Base-by-base conservation (phyloP, 2,888 invertebrate species). In the Zeuzera pyrina region DNA sequence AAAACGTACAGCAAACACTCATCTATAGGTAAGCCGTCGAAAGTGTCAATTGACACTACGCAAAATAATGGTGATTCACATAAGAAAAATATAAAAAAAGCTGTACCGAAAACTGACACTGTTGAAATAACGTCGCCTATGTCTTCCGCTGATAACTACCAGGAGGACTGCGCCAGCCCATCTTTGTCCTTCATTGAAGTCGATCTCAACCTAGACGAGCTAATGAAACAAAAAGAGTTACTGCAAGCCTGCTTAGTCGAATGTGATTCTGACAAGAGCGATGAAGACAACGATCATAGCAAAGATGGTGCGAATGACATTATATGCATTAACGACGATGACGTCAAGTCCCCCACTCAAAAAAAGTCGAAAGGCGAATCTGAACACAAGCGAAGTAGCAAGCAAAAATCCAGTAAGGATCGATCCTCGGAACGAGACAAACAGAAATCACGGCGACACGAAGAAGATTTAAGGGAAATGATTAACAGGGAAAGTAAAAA, bases 371-470 rank as follows among this genome's bases (percentile, higher is more conserved):
- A 10, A 2, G 11, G 22, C 3, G 22, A 22, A 4, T 10, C 22
- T n/a, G 22, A 22, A 22, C 10, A 22, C 7, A 22, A n/a, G 11
- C 22, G 10, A 22, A 22, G 11, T n/a, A 22, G 10, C 11, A 22
- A 22, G 11, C n/a, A 22, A 22, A 22, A 22, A 11, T 4, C 22
- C 22, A 22, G n/a, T 10, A n/a, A 22, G n/a, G 11, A 22, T 10
- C 22, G n/a, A 22, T 22, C 11, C 11, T 22, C 10, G 11, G 22
- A 22, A 7, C 11, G 11, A 22, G 22, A 22, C n/a, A 11, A n/a
- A 22, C n/a, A n/a, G 22, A n/a, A 22, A 10, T 22, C 22, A 22
- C n/a, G 22, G n/a, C 11, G 22, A 22, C 22, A n/a, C 22, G n/a
- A 1, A 22, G 22, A 22, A 22, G n/a, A 22, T 22, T 22, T 10